A percentile compares a stretch with the other conserved stretches of the same genome.
Evolutionary conservation across 2,888 invertebrate genomes (phyloP).

Genomic region (Protophormia terraenovae): DNA sequence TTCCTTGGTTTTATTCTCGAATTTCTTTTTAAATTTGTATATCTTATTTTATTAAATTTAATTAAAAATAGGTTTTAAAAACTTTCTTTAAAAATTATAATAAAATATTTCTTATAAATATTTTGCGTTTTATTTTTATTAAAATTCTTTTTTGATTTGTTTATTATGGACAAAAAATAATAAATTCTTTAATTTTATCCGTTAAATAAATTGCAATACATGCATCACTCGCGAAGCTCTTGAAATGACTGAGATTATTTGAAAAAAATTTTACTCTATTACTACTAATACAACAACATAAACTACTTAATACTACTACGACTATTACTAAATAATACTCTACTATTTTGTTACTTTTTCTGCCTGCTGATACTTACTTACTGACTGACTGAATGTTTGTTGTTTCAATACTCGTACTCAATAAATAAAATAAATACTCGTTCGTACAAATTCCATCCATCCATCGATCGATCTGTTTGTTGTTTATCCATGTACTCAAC

Average conservation of each 20-base stretch:
- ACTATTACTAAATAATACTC: conserved; percentile 27
- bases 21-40: not conserved
- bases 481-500: conserved; percentile 34
- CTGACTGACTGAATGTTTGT: not conserved
- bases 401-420: not conserved
- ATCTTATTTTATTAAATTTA: no score
- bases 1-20: not conserved
- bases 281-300: not conserved
- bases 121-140: conserved; percentile 48
- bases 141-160: conserved; percentile 9
- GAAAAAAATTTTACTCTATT: conserved; percentile 36
- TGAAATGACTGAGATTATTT: conserved; percentile 69
- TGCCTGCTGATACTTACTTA: not conserved
- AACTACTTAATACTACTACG: conserved; percentile 1
- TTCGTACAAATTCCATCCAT: no score
- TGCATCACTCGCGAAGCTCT: conserved; percentile 66
- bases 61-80: no score
- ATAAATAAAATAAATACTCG: conserved; percentile 3
- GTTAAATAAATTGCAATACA: conserved; percentile 43
- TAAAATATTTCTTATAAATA: not conserved
- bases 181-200: conserved; percentile 22
- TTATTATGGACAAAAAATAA: not conserved
- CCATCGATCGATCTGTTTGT: conserved; percentile 17
- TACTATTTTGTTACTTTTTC: not conserved
- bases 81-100: no score